A percentile compares a stretch with the other conserved stretches of the same genome.
These are phyloP conservation scores for Sphyrna mokarran DNA, from an alignment of 2,113 vertebrate species.

Conservation along the genomic window DNA sequence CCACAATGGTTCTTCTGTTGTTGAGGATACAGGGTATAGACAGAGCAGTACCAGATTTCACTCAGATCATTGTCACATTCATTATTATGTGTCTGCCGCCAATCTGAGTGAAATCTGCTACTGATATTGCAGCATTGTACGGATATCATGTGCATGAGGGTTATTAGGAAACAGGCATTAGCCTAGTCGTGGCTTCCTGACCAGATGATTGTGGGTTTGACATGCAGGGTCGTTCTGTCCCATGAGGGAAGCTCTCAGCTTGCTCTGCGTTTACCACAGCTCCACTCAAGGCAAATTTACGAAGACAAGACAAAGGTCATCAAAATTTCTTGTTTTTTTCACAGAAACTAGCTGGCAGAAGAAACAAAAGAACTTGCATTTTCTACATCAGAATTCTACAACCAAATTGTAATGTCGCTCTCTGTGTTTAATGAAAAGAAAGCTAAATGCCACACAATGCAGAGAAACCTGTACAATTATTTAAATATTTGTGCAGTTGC, in stretches of 20 bases:
- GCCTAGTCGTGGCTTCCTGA: not conserved
- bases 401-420: not conserved
- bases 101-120: slow-evolving; percentile 24
- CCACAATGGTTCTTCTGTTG: not conserved
- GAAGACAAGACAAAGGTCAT: slow-evolving; percentile 18
- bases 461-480: not conserved
- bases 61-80: slow-evolving; percentile 9
- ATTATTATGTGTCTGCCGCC: slow-evolving; percentile 32
- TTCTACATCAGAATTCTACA: not conserved
- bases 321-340: not conserved
- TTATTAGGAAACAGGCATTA: slow-evolving; percentile 22
- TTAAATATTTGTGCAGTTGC: not conserved
- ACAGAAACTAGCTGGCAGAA: not conserved
- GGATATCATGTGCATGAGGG: not conserved
- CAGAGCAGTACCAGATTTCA: slow-evolving; percentile 1
- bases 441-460: not conserved
- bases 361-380: not conserved
- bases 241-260: not conserved
- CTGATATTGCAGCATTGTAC: slow-evolving; percentile 3
- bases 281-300: not conserved
- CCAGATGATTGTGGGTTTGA: slow-evolving; percentile 25
- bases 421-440: not conserved
- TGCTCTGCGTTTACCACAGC: not conserved
- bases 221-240: not conserved
- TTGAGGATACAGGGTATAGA: not conserved